These are phyloP conservation scores for Crambe crambe DNA, from an alignment of 37 sponge, comb jelly and placozoan genomes.

Conservation along the genomic window DNA sequence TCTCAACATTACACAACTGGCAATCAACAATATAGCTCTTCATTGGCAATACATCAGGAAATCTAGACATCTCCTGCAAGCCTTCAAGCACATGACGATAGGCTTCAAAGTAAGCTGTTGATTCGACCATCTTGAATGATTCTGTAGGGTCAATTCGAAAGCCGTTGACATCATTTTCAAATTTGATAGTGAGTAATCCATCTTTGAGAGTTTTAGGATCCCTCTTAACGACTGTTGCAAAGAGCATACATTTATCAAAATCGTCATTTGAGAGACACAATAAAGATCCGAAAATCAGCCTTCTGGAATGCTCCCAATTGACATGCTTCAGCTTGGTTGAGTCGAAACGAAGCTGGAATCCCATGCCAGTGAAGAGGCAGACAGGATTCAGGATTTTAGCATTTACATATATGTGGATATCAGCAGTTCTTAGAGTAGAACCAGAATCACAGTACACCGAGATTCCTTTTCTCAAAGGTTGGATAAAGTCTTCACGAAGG, in stretches of 20 bases:
- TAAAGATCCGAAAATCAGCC: slow-evolving; percentile 86
- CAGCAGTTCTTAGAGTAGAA: background rate
- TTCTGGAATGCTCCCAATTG: slow-evolving; percentile 78
- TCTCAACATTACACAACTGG: background rate
- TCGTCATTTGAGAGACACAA: slow-evolving; percentile 76
- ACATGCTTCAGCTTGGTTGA: slow-evolving; percentile 27
- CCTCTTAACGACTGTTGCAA: slow-evolving; percentile 73
- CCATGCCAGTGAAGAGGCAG: slow-evolving; percentile 59
- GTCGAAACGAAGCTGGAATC: slow-evolving; percentile 71
- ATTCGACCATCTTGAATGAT: slow-evolving; percentile 67
- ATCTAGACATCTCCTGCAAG: slow-evolving; percentile 39
- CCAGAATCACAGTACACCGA: slow-evolving; percentile 6
- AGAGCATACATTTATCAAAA: slow-evolving; percentile 36
- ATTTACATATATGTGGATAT: slow-evolving; percentile 55
- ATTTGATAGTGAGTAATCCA: slow-evolving; percentile 61
- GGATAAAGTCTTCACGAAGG: slow-evolving; percentile 86
- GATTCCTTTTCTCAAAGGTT: slow-evolving; percentile 76
- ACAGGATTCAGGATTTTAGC: slow-evolving; percentile 65
- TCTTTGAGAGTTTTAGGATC: slow-evolving; percentile 40
- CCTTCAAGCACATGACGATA: slow-evolving; percentile 74
- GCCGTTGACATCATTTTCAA: slow-evolving; percentile 58
- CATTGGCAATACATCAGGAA: slow-evolving; percentile 53
- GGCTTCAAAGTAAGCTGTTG: slow-evolving; percentile 91
- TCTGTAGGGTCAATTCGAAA: slow-evolving; percentile 35
- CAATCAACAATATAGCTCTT: slow-evolving; percentile 63